Conservation (phyloP, 2,113 vertebrate species). For the Dipodomys merriami region DNA sequence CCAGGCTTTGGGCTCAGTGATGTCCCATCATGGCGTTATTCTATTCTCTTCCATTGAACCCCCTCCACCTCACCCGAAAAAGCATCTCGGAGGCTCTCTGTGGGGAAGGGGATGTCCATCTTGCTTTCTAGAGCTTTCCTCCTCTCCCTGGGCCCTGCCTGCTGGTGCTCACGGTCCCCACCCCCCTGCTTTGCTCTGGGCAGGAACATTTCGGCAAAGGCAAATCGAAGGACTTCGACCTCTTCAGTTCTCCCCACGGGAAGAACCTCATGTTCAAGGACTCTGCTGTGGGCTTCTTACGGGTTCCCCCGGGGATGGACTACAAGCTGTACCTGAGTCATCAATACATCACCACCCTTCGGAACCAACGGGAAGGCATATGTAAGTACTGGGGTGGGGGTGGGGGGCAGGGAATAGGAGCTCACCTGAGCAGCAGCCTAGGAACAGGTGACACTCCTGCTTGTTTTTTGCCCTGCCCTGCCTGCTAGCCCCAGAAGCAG, state of each 20-base stretch:
- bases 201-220: conserved; percentile 81
- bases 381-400: conserved; percentile 49
- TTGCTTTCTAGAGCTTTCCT: neutral
- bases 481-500: neutral
- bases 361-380: conserved; percentile 61
- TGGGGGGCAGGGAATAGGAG: no score
- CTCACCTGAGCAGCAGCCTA: no score
- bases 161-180: neutral
- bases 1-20: neutral
- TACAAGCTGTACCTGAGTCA: conserved; percentile 89
- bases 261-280: conserved; percentile 95
- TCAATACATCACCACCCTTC: conserved; percentile 84
- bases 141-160: neutral
- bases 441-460: neutral
- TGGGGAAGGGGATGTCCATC: neutral
- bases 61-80: no score
- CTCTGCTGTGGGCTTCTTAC: conserved; percentile 84
- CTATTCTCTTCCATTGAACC: neutral
- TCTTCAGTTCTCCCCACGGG: conserved; percentile 88
- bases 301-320: conserved; percentile 87
- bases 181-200: conserved; percentile 20
- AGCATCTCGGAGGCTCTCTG: no score
- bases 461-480: neutral
- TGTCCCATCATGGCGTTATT: neutral
- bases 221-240: conserved; percentile 72